A percentile compares a stretch with the other conserved stretches of the same genome.
Evolutionary conservation across 2,113 vertebrate species (phyloP).

Genomic region (Saccopteryx leptura): DNA sequence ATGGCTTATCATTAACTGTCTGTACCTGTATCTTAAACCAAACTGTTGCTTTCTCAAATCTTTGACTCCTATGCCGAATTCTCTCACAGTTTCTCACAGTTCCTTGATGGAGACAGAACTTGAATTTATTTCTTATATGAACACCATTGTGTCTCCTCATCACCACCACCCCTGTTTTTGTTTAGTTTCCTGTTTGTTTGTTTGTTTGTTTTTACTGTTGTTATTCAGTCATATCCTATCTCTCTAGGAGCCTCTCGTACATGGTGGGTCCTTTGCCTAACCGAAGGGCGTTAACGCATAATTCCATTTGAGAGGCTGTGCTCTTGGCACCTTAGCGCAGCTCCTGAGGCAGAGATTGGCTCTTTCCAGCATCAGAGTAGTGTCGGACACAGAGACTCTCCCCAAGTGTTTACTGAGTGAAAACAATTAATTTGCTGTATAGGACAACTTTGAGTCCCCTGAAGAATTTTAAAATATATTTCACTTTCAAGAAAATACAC

Average conservation of each 20-base stretch:
- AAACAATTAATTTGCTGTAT: neutral
- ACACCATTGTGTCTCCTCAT: neutral
- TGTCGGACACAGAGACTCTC: neutral
- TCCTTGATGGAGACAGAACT: neutral
- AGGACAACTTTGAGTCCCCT: neutral
- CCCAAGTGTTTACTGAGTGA: neutral
- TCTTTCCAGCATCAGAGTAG: neutral
- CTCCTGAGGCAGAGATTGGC: neutral
- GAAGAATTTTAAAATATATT: neutral
- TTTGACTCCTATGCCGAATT: neutral
- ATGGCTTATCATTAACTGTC: neutral
- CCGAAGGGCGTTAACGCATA: neutral
- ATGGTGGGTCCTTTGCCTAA: neutral
- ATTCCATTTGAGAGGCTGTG: neutral
- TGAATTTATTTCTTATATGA: neutral
- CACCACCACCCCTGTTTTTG: neutral
- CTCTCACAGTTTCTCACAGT: neutral
- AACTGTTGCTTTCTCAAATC: neutral
- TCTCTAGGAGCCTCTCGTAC: neutral
- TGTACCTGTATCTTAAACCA: neutral
- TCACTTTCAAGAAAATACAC: conserved; percentile 18
- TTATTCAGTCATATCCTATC: neutral
- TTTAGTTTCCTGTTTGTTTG: neutral
- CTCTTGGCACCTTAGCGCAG: neutral
- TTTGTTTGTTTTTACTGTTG: neutral